Evolutionary conservation across 2,113 vertebrate genomes (phyloP).

Genomic region (Pteropus alecto): DNA sequence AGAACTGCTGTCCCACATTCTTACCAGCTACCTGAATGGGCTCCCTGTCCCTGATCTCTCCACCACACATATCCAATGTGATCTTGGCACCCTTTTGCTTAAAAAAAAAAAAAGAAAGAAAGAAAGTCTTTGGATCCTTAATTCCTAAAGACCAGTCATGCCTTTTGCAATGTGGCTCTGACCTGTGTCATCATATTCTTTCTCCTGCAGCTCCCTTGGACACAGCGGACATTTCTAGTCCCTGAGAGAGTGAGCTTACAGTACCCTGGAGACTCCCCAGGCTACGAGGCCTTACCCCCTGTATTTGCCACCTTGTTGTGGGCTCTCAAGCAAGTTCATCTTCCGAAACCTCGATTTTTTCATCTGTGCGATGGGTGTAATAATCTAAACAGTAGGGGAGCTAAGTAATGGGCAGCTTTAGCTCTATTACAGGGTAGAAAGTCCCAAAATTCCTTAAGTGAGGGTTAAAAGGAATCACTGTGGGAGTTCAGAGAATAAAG

Average conservation of each 20-base stretch:
- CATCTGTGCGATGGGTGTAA: background rate
- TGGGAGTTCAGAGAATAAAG: background rate
- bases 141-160: background rate
- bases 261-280: background rate
- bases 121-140: background rate
- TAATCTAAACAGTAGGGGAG: background rate
- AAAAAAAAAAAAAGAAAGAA: background rate
- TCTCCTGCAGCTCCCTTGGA: background rate
- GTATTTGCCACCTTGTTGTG: background rate
- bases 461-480: background rate
- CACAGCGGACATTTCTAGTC: background rate
- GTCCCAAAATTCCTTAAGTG: background rate
- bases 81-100: background rate
- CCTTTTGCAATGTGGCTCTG: background rate
- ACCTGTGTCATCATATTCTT: background rate
- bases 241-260: background rate
- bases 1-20: background rate
- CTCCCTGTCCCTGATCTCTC: background rate
- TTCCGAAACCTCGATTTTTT: background rate
- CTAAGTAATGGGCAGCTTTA: background rate
- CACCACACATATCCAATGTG: fast-evolving
- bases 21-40: background rate
- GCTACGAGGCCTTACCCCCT: background rate
- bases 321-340: background rate
- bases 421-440: background rate